Percentiles rank a stretch among this genome's conserved stretches.
Conservation (phyloP, 2,888 invertebrate genomes). For the Leucoma salicis region DNA sequence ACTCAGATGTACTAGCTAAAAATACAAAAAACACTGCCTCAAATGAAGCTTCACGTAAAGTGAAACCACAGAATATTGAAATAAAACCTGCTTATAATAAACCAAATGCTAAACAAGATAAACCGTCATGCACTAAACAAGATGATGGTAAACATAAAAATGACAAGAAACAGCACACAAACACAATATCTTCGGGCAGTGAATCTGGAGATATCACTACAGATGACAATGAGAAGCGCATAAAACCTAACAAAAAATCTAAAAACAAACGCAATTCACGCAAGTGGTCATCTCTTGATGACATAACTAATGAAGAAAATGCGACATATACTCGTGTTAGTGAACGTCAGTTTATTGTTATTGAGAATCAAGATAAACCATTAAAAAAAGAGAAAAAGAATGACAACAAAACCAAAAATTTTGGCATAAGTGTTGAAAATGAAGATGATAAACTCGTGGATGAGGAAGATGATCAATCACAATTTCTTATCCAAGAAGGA, state of each 20-base stretch:
- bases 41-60: slow-evolving; percentile 72
- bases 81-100: slow-evolving; percentile 61
- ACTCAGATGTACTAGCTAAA: slow-evolving; percentile 92
- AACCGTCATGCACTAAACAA: slow-evolving; percentile 45
- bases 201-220: slow-evolving; percentile 74
- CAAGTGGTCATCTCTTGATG: slow-evolving; percentile 84
- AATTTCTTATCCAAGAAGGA: slow-evolving; percentile 63
- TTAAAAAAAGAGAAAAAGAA: slow-evolving; percentile 64
- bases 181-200: slow-evolving; percentile 72
- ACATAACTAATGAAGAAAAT: slow-evolving; percentile 70
- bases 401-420: slow-evolving; percentile 51
- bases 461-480: slow-evolving; percentile 58
- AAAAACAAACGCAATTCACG: slow-evolving; percentile 72
- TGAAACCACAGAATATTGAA: slow-evolving; percentile 66
- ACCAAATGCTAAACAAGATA: slow-evolving; percentile 64
- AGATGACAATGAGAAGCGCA: slow-evolving; percentile 66
- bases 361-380: slow-evolving; percentile 70
- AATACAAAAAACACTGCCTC: slow-evolving; percentile 76
- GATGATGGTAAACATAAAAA: slow-evolving; percentile 64
- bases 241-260: slow-evolving; percentile 62
- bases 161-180: slow-evolving; percentile 62
- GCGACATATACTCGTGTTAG: slow-evolving; percentile 50
- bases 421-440: slow-evolving; percentile 45
- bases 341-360: slow-evolving; percentile 73
- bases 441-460: slow-evolving; percentile 59